Evolutionary conservation across 2,113 vertebrate species (phyloP), one percentile per base, ranked within the genome.

Genomic region (Alexandromys fortis): DNA sequence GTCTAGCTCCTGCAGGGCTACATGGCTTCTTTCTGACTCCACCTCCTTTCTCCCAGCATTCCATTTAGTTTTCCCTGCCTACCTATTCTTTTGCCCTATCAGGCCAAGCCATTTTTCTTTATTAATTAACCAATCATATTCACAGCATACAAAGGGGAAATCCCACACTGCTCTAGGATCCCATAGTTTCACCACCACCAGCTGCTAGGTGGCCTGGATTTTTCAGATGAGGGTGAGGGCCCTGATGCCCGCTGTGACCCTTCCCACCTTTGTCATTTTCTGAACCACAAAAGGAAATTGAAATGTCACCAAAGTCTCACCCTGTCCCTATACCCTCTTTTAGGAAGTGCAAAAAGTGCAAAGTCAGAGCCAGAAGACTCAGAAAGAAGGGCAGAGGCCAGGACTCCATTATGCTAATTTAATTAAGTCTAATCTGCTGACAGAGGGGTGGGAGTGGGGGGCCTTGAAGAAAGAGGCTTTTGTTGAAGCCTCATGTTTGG

Each of bases 381-480:
- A n/a, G 83, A 92, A 95, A 49, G 19, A 42, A 91, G 61, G 77
- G n/a, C 88, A 94, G 90, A 93, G 91, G 73, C 77, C 45, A 38
- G 26, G 78, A 11, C 33, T 93, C 70, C 85, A 55, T 73, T 95
- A 92, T 90, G 94, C 77, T 94, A 90, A 96, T 89, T 96, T 94
- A 94, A 97, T 98, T 96, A 95, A 91, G 42, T 92, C 94, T 97
- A 94, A 97, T 97, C 96, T 82, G 77, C 90, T 68, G 91, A 91
- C 38, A 78, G 58, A 7, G 6, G 58, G 58, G 58, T 58, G 58
- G 58, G 58, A 19, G 94, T 90, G 28, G 61, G 28, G 52, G 47
- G 77, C 77, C 86, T 89, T 42, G 86, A 94, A 96, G 92, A 98
- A 98, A 98, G 96, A 95, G 83, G 96, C 86, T 93, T 96, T 97